Conservation (phyloP, 2,113 vertebrate genomes). For the Amblyornis subalaris region DNA sequence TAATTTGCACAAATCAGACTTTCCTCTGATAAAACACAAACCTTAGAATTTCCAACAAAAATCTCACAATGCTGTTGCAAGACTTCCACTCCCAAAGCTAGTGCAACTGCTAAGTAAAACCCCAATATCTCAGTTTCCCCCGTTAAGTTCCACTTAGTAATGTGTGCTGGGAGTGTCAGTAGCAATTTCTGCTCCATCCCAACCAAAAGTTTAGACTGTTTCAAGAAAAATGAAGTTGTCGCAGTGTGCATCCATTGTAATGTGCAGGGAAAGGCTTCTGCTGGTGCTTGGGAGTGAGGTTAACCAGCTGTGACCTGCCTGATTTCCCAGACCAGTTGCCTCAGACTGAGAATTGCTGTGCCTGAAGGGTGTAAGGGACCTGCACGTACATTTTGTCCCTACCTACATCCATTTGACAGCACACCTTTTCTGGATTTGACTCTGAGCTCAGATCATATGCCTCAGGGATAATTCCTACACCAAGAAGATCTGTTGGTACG, state of each 20-base stretch:
- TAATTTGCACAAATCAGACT: not conserved
- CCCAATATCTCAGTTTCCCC: not conserved
- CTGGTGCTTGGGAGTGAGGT: not conserved
- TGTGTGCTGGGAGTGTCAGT: not conserved
- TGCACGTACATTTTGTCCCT: not conserved
- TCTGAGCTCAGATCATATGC: not conserved
- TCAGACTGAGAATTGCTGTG: not conserved
- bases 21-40: not conserved
- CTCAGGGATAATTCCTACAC: not conserved
- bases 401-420: not conserved
- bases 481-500: not conserved
- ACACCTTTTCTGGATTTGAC: not conserved
- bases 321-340: not conserved
- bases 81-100: not conserved
- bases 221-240: not conserved
- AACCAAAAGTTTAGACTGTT: not conserved
- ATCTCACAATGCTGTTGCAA: not conserved
- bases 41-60: not conserved
- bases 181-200: not conserved
- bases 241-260: not conserved
- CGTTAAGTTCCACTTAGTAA: not conserved
- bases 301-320: not conserved
- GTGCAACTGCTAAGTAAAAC: not conserved
- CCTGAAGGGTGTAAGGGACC: not conserved
- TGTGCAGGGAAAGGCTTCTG: not conserved